A percentile compares a stretch with the other conserved stretches of the same genome.
These are phyloP conservation scores for Eupithecia centaureata DNA, from an alignment of 2,888 invertebrate genomes.

Conservation along the genomic window DNA sequence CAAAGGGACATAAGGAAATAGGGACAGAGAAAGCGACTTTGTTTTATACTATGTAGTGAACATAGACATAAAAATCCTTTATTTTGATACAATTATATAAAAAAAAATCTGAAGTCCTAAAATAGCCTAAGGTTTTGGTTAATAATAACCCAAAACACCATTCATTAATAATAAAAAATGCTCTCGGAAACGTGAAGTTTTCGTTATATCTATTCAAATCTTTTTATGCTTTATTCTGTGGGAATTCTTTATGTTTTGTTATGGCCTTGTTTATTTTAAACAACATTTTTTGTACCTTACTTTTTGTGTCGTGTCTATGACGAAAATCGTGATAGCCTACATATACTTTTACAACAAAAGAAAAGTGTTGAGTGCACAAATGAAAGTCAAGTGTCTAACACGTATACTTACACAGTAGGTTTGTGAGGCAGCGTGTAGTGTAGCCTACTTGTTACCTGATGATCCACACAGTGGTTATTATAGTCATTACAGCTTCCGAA, in stretches of 20 bases:
- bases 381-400: conserved; percentile 8
- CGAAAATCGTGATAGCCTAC: neutral
- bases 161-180: no score
- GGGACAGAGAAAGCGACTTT: no score
- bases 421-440: conserved; percentile 34
- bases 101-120: no score
- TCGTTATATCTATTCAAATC: neutral
- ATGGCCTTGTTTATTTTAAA: neutral
- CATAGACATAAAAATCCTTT: no score
- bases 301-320: neutral
- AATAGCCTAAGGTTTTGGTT: no score
- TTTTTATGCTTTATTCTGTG: neutral
- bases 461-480: conserved; percentile 36
- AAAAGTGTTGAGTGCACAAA: conserved; percentile 2
- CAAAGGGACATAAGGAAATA: no score
- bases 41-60: no score
- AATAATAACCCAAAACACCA: no score
- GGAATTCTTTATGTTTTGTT: neutral
- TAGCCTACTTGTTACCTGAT: conserved; percentile 27
- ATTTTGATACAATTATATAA: no score
- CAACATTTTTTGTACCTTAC: neutral
- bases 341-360: neutral
- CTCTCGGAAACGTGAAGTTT: neutral
- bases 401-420: conserved; percentile 26
- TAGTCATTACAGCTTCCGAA: conserved; percentile 38